Evolutionary conservation across 2,113 vertebrate species (phyloP).

Genomic region (Nothoprocta pentlandii): DNA sequence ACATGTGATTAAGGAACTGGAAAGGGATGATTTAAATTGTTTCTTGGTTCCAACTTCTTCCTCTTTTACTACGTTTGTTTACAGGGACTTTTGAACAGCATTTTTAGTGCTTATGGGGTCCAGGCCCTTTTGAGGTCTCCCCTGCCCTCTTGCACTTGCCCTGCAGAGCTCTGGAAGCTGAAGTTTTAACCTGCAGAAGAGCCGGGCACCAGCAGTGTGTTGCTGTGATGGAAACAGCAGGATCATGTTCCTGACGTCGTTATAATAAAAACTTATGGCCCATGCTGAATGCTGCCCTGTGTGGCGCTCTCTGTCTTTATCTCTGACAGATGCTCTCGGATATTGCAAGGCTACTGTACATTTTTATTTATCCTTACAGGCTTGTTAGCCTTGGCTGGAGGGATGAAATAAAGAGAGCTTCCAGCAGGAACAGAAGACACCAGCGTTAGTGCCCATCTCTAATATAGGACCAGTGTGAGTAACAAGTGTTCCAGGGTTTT

Average conservation of each 20-base stretch:
- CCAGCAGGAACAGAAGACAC: neutral
- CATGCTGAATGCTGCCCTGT: neutral
- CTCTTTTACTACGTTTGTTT: neutral
- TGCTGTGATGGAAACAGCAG: neutral
- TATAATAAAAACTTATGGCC: neutral
- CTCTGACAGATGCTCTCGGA: neutral
- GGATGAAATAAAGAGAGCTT: neutral
- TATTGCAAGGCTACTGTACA: neutral
- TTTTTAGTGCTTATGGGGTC: neutral
- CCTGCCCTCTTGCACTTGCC: neutral
- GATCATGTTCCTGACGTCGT: neutral
- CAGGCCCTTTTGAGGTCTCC: neutral
- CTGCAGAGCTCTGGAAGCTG: neutral
- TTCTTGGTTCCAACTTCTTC: constrained; percentile 20
- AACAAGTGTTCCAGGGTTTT: neutral
- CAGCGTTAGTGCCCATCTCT: neutral
- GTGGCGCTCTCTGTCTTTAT: rapidly evolving
- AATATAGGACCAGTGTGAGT: neutral
- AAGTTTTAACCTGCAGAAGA: neutral
- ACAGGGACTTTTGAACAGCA: rapidly evolving
- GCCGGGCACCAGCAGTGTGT: neutral
- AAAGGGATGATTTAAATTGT: constrained; percentile 8
- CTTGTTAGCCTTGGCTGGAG: constrained; percentile 30
- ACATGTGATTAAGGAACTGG: constrained; percentile 35
- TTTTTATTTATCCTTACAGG: neutral